A percentile compares a stretch with the other conserved stretches of the same genome.
Conservation (phyloP, 2,888 invertebrate species). For the Drosophila rellima region DNA sequence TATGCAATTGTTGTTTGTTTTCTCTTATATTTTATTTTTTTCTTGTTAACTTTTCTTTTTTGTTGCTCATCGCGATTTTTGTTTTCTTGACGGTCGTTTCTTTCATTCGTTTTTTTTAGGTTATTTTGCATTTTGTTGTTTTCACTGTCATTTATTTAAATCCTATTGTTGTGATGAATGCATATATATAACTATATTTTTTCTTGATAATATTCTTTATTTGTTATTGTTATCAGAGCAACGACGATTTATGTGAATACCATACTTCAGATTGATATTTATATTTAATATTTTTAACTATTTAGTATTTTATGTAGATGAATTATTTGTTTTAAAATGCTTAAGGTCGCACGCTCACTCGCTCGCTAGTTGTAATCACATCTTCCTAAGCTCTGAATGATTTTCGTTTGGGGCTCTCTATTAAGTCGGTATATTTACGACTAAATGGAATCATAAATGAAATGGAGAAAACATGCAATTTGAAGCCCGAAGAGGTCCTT, state of each 20-base stretch:
- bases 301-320: slow-evolving; percentile 10
- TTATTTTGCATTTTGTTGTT: slow-evolving; percentile 38
- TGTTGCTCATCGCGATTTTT: slow-evolving; percentile 34
- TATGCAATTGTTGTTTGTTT: slow-evolving; percentile 38
- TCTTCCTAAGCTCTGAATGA: slow-evolving; percentile 13
- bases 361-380: slow-evolving; percentile 52
- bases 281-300: not conserved
- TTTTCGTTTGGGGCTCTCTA: slow-evolving; percentile 1
- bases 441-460: slow-evolving; percentile 1
- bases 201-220: slow-evolving; percentile 14
- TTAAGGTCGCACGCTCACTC: slow-evolving; percentile 53
- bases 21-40: slow-evolving; percentile 2
- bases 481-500: slow-evolving; percentile 34
- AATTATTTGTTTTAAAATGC: slow-evolving; percentile 9
- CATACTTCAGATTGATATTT: slow-evolving; percentile 17
- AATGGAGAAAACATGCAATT: slow-evolving; percentile 48
- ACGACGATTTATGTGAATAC: slow-evolving; percentile 31
- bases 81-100: slow-evolving; percentile 33
- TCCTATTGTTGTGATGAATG: slow-evolving; percentile 48
- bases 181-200: slow-evolving; percentile 7
- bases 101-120: slow-evolving; percentile 24
- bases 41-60: slow-evolving; percentile 14
- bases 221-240: slow-evolving; percentile 29
- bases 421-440: not conserved
- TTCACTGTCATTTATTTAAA: slow-evolving; percentile 57